phyloP scores from a whole-genome alignment of 1,140 invertebrate genomes.

The Drusus annulatus region DNA sequence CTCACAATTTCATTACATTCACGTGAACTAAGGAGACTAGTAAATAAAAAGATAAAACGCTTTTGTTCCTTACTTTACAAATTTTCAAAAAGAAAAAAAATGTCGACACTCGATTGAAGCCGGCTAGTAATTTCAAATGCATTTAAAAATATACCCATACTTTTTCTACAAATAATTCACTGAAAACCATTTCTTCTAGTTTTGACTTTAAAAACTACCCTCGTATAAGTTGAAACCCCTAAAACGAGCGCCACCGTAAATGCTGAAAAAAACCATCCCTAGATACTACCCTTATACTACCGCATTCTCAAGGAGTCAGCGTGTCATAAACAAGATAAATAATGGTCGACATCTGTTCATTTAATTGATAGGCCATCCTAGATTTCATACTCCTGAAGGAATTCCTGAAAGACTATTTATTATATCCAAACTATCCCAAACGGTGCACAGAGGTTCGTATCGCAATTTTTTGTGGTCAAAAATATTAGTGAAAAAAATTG shows the following conservation, averaged over 20 bases:
- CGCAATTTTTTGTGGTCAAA: no score
- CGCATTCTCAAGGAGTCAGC: constrained; percentile 9
- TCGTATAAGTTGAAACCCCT: background rate
- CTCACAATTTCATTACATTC: no score
- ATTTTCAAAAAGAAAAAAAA: no score
- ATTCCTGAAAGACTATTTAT: background rate
- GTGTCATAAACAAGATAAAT: constrained; percentile 29
- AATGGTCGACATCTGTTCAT: constrained; percentile 20
- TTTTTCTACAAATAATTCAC: no score
- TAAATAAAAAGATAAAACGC: no score
- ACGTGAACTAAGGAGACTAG: no score
- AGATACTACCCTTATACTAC: constrained; percentile 15
- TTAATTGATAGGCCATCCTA: constrained; percentile 16
- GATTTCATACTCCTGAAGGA: background rate
- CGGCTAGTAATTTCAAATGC: no score
- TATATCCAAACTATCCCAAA: background rate
- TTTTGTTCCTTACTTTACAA: no score
- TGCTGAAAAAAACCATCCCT: background rate
- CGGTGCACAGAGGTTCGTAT: background rate
- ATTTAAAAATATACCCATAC: no score
- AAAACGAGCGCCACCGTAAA: background rate
- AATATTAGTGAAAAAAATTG: no score
- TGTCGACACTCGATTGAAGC: no score
- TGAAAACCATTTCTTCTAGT: no score
- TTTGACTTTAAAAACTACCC: background rate